These are phyloP conservation scores for Neosalanx taihuensis DNA, from an alignment of 2,797 vertebrate species.

Conservation along the genomic window DNA sequence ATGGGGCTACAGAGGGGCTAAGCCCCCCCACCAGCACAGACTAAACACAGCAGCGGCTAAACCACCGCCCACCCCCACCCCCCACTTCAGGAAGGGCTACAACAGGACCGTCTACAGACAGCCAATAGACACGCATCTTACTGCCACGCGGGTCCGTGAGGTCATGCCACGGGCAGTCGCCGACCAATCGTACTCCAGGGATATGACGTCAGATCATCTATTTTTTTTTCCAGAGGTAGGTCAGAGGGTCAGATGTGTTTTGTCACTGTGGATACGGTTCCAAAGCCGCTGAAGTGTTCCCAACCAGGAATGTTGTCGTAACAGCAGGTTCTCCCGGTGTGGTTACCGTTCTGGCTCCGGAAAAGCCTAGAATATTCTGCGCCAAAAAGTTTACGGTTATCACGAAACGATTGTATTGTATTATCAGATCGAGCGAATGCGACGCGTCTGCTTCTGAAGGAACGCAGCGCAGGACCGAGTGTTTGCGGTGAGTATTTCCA, in stretches of 20 bases:
- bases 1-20: conserved; percentile 65
- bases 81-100: conserved; percentile 56
- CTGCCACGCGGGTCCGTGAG: conserved; percentile 41
- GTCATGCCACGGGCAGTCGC: conserved; percentile 39
- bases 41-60: conserved; percentile 75
- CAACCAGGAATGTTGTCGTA: too few relatives aligned
- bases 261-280: too few relatives aligned
- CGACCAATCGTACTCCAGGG: conserved; percentile 2
- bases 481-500: conserved; percentile 41
- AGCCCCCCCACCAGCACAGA: conserved; percentile 78
- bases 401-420: too few relatives aligned
- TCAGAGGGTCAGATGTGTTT: too few relatives aligned
- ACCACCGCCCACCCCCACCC: conserved; percentile 31
- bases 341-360: too few relatives aligned
- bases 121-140: conserved; percentile 49
- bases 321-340: too few relatives aligned
- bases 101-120: conserved; percentile 22
- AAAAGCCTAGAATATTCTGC: too few relatives aligned
- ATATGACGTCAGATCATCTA: too few relatives aligned
- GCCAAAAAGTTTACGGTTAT: too few relatives aligned
- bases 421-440: not conserved
- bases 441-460: too few relatives aligned
- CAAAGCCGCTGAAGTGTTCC: too few relatives aligned
- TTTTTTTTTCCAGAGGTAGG: too few relatives aligned
- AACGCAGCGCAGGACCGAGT: not conserved